Conservation (phyloP, 64 coral and sea anemone species). For the Montipora sp. region DNA sequence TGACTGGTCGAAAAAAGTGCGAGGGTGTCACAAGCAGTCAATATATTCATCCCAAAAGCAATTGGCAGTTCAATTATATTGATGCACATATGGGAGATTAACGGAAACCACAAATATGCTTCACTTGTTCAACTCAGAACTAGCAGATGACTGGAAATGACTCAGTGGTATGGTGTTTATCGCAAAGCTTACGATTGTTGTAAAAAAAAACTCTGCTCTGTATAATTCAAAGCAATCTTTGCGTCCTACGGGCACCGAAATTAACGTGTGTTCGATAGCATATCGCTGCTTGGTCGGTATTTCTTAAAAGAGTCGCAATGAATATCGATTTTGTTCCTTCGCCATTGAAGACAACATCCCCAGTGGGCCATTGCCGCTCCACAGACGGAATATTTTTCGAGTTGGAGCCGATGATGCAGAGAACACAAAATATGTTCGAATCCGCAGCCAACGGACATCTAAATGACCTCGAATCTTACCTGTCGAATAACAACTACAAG, state of each 20-base stretch:
- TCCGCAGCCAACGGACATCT: slow-evolving; percentile 9
- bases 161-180: not conserved
- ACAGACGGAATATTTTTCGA: not conserved
- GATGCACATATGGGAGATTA: not conserved
- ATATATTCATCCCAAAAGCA: not conserved
- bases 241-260: too few species aligned
- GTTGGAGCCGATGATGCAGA: not conserved
- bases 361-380: not conserved
- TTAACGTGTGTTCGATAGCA: not conserved
- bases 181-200: not conserved
- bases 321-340: slow-evolving; percentile 25
- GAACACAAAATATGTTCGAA: not conserved
- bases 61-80: not conserved
- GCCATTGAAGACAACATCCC: not conserved
- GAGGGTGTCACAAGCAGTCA: not conserved
- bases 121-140: not conserved
- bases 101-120: not conserved
- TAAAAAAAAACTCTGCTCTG: too few species aligned
- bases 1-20: slow-evolving; percentile 1
- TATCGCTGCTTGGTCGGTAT: not conserved
- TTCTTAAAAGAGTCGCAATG: not conserved
- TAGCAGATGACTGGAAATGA: not conserved
- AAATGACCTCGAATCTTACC: not conserved
- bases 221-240: not conserved
- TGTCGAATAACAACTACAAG: not conserved